Percentiles rank a stretch among this genome's conserved stretches.
phyloP scores from a whole-genome alignment of 1,140 invertebrate genomes.

The Heterodera schachtii region DNA sequence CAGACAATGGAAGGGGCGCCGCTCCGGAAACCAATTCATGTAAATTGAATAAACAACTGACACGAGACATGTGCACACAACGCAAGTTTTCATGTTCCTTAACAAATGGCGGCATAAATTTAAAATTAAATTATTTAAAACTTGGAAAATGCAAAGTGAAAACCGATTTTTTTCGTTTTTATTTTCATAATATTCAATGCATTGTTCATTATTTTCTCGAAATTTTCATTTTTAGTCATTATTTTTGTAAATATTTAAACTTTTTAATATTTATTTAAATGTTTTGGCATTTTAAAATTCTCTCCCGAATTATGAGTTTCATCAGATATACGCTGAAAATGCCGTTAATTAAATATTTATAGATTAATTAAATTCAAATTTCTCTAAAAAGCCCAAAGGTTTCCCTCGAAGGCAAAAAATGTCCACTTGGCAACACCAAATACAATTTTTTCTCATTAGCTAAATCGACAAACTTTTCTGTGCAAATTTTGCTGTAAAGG shows the following conservation, averaged over 20 bases:
- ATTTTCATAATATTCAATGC: too few species aligned
- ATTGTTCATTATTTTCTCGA: too few species aligned
- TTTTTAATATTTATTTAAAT: neutral
- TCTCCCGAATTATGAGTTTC: too few species aligned
- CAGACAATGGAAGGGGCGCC: slow-evolving; percentile 26
- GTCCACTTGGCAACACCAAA: too few species aligned
- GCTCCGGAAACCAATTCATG: slow-evolving; percentile 16
- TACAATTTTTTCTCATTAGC: neutral
- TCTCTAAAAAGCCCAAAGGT: neutral
- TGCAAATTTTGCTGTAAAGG: slow-evolving; percentile 7
- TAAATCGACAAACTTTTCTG: neutral
- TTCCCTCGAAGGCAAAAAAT: too few species aligned
- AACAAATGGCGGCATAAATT: neutral
- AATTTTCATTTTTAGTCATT: too few species aligned
- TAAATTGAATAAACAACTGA: slow-evolving; percentile 19
- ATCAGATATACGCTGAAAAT: too few species aligned
- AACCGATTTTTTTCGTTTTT: too few species aligned
- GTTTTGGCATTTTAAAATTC: too few species aligned
- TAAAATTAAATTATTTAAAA: neutral
- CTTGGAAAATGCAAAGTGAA: neutral
- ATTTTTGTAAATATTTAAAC: too few species aligned
- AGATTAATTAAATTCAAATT: neutral
- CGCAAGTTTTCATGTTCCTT: slow-evolving; percentile 12
- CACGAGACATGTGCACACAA: neutral
- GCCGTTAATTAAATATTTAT: too few species aligned